Evolutionary conservation across 2,888 invertebrate species (phyloP).

Genomic region (Eutolmus rufibarbis): DNA sequence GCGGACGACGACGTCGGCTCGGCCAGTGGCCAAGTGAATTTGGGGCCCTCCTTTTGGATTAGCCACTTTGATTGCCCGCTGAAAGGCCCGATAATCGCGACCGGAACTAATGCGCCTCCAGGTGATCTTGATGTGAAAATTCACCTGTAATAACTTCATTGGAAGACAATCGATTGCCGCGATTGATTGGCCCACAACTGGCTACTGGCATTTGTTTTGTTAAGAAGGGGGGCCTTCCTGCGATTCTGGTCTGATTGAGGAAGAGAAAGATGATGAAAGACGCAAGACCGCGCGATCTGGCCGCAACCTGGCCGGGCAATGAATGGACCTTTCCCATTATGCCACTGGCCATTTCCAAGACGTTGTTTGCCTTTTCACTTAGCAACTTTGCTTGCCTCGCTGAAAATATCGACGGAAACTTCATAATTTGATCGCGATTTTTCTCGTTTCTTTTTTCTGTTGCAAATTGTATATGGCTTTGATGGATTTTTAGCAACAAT

Average conservation of each 20-base stretch:
- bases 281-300: not conserved
- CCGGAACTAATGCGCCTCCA: slow-evolving; percentile 35
- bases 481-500: not conserved
- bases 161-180: slow-evolving; percentile 43
- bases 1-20: not conserved
- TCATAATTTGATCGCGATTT: not conserved
- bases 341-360: not conserved
- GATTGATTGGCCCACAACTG: slow-evolving; percentile 34
- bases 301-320: not conserved
- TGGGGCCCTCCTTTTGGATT: not conserved
- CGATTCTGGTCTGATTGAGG: not conserved
- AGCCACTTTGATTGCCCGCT: not conserved
- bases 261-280: not conserved
- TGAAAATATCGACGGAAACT: not conserved
- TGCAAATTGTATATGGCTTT: not conserved
- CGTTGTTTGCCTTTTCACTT: not conserved
- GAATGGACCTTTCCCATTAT: not conserved
- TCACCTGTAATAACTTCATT: slow-evolving; percentile 47
- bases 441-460: not conserved
- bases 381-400: not conserved
- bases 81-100: not conserved
- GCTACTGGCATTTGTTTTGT: slow-evolving; percentile 32
- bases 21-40: not conserved
- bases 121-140: slow-evolving; percentile 46
- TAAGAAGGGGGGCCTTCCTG: not conserved